These are phyloP conservation scores for Eulemur macaco DNA, from an alignment of 2,113 vertebrate species.

Conservation along the genomic window DNA sequence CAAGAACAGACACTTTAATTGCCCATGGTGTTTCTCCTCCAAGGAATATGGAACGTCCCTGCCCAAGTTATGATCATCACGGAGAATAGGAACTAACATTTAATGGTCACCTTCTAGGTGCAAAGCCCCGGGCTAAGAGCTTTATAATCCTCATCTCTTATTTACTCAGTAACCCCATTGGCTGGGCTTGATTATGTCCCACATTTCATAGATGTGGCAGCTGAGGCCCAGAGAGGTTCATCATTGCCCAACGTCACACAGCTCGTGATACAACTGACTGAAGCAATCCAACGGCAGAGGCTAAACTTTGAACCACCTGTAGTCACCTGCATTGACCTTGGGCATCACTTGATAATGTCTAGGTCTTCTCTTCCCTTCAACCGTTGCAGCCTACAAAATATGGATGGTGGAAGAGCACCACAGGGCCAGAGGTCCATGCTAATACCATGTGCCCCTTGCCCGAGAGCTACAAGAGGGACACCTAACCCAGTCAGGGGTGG, in stretches of 20 bases:
- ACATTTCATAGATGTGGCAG: neutral
- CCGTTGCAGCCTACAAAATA: neutral
- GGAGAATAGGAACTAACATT: neutral
- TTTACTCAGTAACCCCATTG: neutral
- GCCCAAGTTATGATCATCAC: rapidly evolving
- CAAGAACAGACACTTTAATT: neutral
- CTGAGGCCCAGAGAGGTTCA: neutral
- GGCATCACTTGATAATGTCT: neutral
- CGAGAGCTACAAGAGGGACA: rapidly evolving
- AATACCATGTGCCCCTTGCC: rapidly evolving
- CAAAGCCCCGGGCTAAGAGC: neutral
- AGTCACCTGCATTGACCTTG: too few relatives aligned
- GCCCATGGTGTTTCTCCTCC: neutral
- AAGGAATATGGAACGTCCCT: neutral
- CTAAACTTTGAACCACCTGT: too few relatives aligned
- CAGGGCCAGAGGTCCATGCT: rapidly evolving
- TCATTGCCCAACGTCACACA: neutral
- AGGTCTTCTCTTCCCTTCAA: neutral
- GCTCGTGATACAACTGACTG: neutral
- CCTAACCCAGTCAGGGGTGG: neutral
- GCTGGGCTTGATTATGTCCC: neutral
- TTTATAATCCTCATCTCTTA: neutral
- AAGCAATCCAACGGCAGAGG: neutral
- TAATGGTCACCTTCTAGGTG: too few relatives aligned
- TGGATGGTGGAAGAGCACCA: neutral